A percentile compares a stretch with the other conserved stretches of the same genome.
Evolutionary conservation across 2,797 vertebrate species (phyloP).

Genomic region (Aphelocoma californica): DNA sequence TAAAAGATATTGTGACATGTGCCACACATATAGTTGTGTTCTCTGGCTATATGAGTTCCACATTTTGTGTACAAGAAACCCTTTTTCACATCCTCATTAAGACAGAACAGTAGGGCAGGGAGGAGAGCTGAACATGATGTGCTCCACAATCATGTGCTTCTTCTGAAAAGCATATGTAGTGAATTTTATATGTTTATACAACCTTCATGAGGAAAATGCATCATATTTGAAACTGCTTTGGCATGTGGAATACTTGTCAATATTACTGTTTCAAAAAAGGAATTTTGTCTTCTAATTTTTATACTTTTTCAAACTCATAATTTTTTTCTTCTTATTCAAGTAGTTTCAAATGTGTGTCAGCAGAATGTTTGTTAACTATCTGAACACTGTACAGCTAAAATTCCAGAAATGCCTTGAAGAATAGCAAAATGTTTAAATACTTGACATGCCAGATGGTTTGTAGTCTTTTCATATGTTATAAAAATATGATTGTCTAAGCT

Average conservation of each 20-base stretch:
- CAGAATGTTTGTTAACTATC: not conserved
- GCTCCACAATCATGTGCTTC: constrained; percentile 16
- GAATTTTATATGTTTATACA: constrained; percentile 22
- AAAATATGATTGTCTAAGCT: not conserved
- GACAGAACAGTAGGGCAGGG: not conserved
- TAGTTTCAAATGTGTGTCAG: not conserved
- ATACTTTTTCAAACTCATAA: not conserved
- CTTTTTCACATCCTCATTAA: not conserved
- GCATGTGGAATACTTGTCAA: not conserved
- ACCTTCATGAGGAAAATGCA: not conserved
- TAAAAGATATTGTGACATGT: not conserved
- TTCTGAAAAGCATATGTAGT: constrained; percentile 24
- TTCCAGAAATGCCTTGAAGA: not conserved
- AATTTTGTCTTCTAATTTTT: not conserved
- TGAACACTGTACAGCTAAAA: not conserved
- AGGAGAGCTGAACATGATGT: constrained; percentile 20
- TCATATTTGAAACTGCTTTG: not conserved
- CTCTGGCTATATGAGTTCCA: not conserved
- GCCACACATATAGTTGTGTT: not conserved
- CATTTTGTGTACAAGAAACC: not conserved
- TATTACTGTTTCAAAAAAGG: not conserved
- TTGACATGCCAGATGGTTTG: not conserved
- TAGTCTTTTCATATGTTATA: not conserved
- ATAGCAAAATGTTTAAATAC: not conserved
- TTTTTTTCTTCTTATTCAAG: not conserved